Percentiles rank a stretch among this genome's conserved stretches.
These are phyloP conservation scores for human (Homo sapiens) DNA, from an alignment of 2,113 vertebrate genomes.

Conservation along the genomic window DNA sequence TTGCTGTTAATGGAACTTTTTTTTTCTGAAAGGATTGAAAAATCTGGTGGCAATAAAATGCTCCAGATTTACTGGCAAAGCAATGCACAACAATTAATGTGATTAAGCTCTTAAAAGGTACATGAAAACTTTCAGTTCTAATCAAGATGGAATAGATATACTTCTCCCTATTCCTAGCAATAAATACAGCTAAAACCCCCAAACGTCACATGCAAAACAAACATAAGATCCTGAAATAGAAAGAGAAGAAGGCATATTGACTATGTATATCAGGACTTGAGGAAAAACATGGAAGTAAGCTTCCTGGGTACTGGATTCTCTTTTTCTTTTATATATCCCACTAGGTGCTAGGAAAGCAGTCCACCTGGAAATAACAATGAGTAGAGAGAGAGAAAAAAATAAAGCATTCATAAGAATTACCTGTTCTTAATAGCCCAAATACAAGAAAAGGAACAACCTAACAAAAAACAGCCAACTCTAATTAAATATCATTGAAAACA, in stretches of 20 bases:
- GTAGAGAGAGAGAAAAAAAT: background rate
- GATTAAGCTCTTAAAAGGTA: background rate
- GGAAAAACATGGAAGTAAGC: background rate
- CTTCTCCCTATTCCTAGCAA: background rate
- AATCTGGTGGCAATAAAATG: background rate
- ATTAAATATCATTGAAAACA: background rate
- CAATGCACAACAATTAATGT: background rate
- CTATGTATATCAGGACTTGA: background rate
- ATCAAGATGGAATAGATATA: background rate
- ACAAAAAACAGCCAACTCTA: background rate
- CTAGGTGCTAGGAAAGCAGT: background rate
- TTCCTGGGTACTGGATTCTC: background rate
- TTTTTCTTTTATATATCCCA: background rate
- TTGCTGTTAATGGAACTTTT: background rate
- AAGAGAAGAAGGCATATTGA: background rate
- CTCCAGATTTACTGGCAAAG: background rate
- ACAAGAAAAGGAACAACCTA: background rate
- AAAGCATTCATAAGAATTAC: background rate
- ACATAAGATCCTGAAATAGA: background rate
- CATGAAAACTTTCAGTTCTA: background rate
- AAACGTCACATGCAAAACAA: background rate
- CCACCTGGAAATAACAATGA: background rate
- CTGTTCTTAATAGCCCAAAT: background rate
- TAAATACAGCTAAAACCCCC: background rate
- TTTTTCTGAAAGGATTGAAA: background rate